Evolutionary conservation across 2,797 vertebrate species (phyloP), one percentile per base, ranked within the genome.

Genomic region (Silurus aristotelis): DNA sequence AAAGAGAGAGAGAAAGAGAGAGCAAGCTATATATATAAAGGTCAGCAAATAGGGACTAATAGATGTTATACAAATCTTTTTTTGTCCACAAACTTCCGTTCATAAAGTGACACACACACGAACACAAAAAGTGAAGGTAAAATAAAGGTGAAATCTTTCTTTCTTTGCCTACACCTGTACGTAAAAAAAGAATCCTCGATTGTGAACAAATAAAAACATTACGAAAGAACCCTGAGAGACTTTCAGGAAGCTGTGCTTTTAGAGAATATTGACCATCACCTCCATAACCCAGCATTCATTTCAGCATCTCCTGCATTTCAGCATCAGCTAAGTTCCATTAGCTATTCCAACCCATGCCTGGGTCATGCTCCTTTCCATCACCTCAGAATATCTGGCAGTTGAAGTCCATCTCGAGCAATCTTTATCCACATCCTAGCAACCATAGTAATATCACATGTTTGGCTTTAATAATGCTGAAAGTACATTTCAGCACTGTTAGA

Each of bases 401-500:
- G 38, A 77, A 77, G 72, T 70, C 60, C 77, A 80, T n/a, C 43
- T 80, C 22, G 25, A 73, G 25, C 19, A 72, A n/a, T 66, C 58
- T 52, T 85, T 78, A 66, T 80, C 46, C n/a, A 63, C n/a, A 55
- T 63, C 77, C 66, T 15, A 66, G 13, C 60, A 80, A 43, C 52
- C 52, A 10, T 58, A 58, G 31, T 55, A 72, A 43, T 60, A 61
- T n/a, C 38, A 43, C 1, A 22, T 60, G 27, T 80, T 48, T 58
- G 67, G 25, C 31, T 66, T 68, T 5, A 52, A 64, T 68, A 63
- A 63, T 20, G 17, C 22, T 61, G 73, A 43, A 78, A 78, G 82
- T 84, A 81, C 56, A 84, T 72, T 81, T 86, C 64, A 76, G 43
- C 72, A 17, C 66, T 82, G 85, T 70, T 77, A 70, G 55, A 61